A percentile compares a stretch with the other conserved stretches of the same genome.
Evolutionary conservation across 2,113 vertebrate genomes (phyloP).

Genomic region (Leucoraja erinaceus): DNA sequence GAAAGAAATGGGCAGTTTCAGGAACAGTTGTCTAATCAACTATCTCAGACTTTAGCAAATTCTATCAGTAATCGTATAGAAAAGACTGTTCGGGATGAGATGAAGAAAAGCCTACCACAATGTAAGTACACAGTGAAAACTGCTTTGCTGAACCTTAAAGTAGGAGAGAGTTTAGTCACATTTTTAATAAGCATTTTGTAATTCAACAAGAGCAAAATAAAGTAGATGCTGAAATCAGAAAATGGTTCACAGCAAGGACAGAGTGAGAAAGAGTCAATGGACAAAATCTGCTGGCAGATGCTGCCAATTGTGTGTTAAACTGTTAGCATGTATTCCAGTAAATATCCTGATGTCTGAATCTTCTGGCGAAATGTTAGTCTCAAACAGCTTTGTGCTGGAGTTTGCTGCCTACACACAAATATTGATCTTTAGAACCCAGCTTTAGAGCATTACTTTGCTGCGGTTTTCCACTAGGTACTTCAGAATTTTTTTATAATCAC

Average conservation of each 20-base stretch:
- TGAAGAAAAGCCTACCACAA: conserved; percentile 87
- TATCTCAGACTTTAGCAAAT: conserved; percentile 73
- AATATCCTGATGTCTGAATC: too few species aligned
- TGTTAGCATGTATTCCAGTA: too few species aligned
- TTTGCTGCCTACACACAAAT: too few species aligned
- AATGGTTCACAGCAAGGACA: neutral
- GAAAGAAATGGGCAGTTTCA: conserved; percentile 79
- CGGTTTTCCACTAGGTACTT: too few species aligned
- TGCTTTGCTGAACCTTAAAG: neutral
- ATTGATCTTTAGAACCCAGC: too few species aligned
- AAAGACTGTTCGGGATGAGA: conserved; percentile 84
- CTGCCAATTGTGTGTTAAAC: too few species aligned
- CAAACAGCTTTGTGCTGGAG: too few species aligned
- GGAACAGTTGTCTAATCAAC: conserved; percentile 82
- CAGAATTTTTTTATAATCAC: too few species aligned
- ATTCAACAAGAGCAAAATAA: neutral
- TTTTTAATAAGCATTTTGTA: neutral
- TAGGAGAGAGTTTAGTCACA: neutral
- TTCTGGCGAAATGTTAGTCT: too few species aligned
- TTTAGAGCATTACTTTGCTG: too few species aligned
- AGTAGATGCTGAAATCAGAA: neutral
- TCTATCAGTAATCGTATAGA: conserved; percentile 76
- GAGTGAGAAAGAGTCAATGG: neutral
- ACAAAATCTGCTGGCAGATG: neutral
- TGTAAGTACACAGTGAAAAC: conserved; percentile 60